Evolutionary conservation across 1,140 invertebrate species (phyloP), one percentile per base, ranked within the genome.

Genomic region (Heliconius melpomene): DNA sequence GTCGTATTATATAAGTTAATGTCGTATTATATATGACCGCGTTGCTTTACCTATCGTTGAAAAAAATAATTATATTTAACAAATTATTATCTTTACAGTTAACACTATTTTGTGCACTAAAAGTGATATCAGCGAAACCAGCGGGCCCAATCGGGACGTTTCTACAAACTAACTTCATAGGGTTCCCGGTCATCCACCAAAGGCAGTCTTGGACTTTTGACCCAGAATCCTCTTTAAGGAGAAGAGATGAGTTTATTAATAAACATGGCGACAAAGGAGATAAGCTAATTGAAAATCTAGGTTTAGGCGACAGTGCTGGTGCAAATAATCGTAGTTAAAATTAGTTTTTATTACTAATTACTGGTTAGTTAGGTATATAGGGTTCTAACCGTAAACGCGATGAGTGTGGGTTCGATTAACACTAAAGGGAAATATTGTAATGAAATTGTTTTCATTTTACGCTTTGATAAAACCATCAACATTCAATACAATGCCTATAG

Each of bases 181-280:
- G 71, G 7, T 72, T 72, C 18, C 71, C 71, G 13, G 16, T 72
- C 6, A 36, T 72, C 29, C 71, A 72, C 20, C 32, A 72, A n/a
- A 72, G 18, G 7, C 71, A 72, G 36, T 36, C 71, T 7, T 72
- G 71, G 71, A 26, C 36, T 20, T 72, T 72, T 9, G 71, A 72
- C 1, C 71, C 71, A 20, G 20, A 72, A 7, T 36, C 20, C 71
- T 72, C 71, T 38, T n/a, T 72, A 16, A 72, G 18, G 2, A 72
- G 36, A 11, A 29, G 71, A 72, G 32, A 36, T 1, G 71, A 36
- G 3, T 72, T 72, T n/a, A 11, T 72, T 72, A 40, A 72, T 20
- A 72, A 40, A 38, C 71, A 72, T 38, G 71, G 71, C 29, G 71
- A 72, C 36, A 72, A 72, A 38, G 71, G 71, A 38, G 71, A 72